phyloP scores from a whole-genome alignment of 2,888 invertebrate genomes.

The Aphrophora alni region DNA sequence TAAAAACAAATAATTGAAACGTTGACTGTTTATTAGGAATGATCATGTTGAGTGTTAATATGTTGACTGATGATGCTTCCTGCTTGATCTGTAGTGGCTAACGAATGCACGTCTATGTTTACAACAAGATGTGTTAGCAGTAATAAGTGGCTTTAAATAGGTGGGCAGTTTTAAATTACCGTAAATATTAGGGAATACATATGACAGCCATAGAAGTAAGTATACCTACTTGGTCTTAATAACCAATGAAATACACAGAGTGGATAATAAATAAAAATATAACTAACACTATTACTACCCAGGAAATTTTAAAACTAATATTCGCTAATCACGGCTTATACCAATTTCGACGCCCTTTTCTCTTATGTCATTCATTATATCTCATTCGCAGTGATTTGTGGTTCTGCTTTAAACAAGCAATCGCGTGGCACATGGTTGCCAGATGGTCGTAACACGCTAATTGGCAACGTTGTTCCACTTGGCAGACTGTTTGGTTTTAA shows the following conservation, averaged over 20 bases:
- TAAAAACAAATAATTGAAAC: too few relatives aligned
- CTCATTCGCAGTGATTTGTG: conserved; percentile 2
- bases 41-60: background rate
- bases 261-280: too few relatives aligned
- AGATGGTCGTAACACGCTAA: background rate
- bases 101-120: background rate
- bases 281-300: too few relatives aligned
- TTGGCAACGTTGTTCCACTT: conserved; percentile 2
- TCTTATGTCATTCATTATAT: background rate
- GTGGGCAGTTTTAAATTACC: too few relatives aligned
- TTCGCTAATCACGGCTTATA: background rate
- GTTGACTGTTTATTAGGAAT: too few relatives aligned
- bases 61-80: background rate
- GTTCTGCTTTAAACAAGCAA: background rate
- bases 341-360: background rate
- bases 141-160: background rate
- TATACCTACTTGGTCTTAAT: background rate
- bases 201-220: too few relatives aligned
- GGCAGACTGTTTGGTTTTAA: conserved; percentile 9
- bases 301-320: background rate
- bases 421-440: conserved; percentile 6
- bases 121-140: background rate
- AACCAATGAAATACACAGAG: background rate
- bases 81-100: background rate
- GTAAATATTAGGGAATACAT: too few relatives aligned